Percentiles rank a stretch among this genome's conserved stretches.
phyloP scores from a whole-genome alignment of 2,888 invertebrate genomes.

The Imbricaverruca yamaguchii region DNA sequence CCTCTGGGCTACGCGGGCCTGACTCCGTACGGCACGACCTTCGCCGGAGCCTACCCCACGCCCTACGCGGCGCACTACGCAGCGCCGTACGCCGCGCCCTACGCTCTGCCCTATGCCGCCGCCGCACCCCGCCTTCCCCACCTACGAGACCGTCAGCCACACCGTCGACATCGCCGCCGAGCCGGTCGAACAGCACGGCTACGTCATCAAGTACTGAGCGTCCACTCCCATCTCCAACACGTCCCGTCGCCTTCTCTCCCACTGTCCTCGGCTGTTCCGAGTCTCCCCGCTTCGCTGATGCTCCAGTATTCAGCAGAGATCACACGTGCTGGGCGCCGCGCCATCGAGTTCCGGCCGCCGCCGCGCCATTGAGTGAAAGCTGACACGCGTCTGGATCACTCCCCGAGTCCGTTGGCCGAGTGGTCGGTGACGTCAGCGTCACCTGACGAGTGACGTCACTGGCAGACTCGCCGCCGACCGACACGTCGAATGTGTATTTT shows the following conservation, averaged over 20 bases:
- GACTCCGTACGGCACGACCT: not conserved
- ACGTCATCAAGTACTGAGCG: constrained; percentile 28
- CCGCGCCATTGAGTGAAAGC: not conserved
- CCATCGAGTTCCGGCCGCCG: not conserved
- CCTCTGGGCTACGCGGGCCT: constrained; percentile 20
- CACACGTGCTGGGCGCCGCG: not conserved
- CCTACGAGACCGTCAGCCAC: constrained; percentile 25
- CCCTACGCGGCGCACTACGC: too few species aligned
- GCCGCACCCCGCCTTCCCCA: constrained; percentile 25
- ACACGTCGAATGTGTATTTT: constrained; percentile 8
- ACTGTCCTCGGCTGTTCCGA: not conserved
- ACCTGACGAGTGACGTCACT: constrained; percentile 2
- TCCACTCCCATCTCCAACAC: not conserved
- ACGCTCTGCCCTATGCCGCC: constrained; percentile 22
- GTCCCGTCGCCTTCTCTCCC: not conserved
- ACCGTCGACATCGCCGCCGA: constrained; percentile 25
- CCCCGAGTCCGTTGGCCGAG: not conserved
- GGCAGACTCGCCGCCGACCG: not conserved
- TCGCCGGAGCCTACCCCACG: too few species aligned
- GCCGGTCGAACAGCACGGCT: constrained; percentile 31
- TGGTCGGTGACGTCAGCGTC: not conserved
- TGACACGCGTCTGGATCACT: not conserved
- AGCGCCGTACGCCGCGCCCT: too few species aligned
- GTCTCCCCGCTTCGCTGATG: not conserved
- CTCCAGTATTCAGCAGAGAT: too few species aligned